phyloP scores from a whole-genome alignment of 1,140 invertebrate species.

The Parasteatoda tepidariorum region DNA sequence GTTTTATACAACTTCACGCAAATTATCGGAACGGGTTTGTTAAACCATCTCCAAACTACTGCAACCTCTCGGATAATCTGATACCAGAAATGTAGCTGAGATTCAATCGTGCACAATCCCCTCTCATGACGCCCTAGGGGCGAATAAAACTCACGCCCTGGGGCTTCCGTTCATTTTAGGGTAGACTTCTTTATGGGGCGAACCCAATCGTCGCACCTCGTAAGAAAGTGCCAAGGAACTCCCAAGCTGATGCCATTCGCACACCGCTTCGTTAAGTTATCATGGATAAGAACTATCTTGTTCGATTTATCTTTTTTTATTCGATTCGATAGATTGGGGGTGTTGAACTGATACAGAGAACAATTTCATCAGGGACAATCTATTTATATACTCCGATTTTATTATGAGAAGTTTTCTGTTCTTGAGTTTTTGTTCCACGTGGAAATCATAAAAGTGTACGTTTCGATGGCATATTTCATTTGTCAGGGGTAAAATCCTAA shows the following conservation, averaged over 20 bases:
- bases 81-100: neutral
- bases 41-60: neutral
- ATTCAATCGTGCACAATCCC: slow-evolving; percentile 40
- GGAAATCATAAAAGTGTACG: slow-evolving; percentile 32
- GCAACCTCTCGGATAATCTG: neutral
- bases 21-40: neutral
- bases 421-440: neutral
- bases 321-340: neutral
- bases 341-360: slow-evolving; percentile 13
- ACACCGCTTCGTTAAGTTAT: slow-evolving; percentile 34
- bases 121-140: slow-evolving; percentile 3
- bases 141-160: slow-evolving; percentile 22
- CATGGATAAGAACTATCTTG: slow-evolving; percentile 7
- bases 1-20: neutral
- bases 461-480: slow-evolving; percentile 18
- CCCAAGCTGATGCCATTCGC: slow-evolving; percentile 6
- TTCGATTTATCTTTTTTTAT: slow-evolving; percentile 34
- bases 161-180: slow-evolving; percentile 36
- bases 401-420: slow-evolving; percentile 19
- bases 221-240: neutral
- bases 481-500: no score
- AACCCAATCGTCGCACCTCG: slow-evolving; percentile 9
- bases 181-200: slow-evolving; percentile 22
- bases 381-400: slow-evolving; percentile 47
- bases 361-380: slow-evolving; percentile 35